These are phyloP conservation scores for Catharus ustulatus DNA, from an alignment of 2,797 vertebrate species.

Conservation along the genomic window DNA sequence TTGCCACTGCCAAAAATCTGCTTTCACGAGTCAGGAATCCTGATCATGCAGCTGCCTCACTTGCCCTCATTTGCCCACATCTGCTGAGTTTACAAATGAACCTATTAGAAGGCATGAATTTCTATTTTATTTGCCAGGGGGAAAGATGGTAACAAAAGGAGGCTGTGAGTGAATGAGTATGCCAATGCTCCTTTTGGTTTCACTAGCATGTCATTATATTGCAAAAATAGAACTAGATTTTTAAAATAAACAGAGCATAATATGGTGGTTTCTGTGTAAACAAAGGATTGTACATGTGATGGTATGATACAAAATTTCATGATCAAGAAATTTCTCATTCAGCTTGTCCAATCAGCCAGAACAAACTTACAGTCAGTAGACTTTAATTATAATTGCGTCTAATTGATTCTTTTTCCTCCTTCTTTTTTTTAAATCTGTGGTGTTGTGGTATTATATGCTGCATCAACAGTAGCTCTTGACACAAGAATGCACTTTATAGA, in stretches of 20 bases:
- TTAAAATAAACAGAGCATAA: conserved; percentile 52
- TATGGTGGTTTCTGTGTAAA: conserved; percentile 28
- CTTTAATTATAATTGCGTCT: conserved; percentile 51
- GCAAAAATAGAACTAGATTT: conserved; percentile 55
- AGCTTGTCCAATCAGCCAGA: conserved; percentile 26
- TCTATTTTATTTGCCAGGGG: conserved; percentile 31
- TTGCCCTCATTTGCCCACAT: conserved; percentile 64
- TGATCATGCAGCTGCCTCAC: conserved; percentile 55
- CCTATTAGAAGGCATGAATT: conserved; percentile 34
- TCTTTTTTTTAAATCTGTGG: neutral
- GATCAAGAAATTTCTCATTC: conserved; percentile 36
- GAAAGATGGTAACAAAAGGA: conserved; percentile 48
- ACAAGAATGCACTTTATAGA: neutral
- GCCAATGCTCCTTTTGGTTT: neutral
- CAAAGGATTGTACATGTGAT: neutral
- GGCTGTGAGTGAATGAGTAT: conserved; percentile 1
- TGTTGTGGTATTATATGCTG: conserved; percentile 8
- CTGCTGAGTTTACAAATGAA: conserved; percentile 45
- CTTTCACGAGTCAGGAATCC: conserved; percentile 68
- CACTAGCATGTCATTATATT: conserved; percentile 22
- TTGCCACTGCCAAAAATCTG: conserved; percentile 63
- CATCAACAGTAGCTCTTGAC: conserved; percentile 17
- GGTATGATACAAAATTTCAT: neutral
- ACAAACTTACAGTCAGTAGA: conserved; percentile 5
- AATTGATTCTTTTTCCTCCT: conserved; percentile 26